Evolutionary conservation across 2,797 vertebrate species (phyloP), one percentile per base, ranked within the genome.

Genomic region (Malacoraja senta): DNA sequence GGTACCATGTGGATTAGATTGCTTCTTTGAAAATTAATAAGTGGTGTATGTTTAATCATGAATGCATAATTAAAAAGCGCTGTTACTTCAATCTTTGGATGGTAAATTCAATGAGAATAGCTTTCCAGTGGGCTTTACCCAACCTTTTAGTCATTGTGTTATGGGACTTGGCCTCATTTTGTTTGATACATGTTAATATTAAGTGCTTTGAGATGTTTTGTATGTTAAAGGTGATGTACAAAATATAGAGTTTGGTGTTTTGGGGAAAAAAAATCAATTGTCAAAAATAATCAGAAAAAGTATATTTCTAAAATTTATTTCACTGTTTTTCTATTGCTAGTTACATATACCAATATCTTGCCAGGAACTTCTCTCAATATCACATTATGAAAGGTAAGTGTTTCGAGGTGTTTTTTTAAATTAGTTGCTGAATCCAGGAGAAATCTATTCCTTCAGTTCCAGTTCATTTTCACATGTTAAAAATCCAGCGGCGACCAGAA

Each of bases 271-370:
- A 86, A 63, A 86, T 63, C 29, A 13, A n/a, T 86, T 61, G 61
- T 68, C 63, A 88, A 32, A 88, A 88, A 21, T 88, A 88, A 88
- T 32, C 63, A 68, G 61, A 21, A 88, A 88, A 88, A 9, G 15
- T 21, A 61, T 84, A n/a, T 61, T 88, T 68, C 63, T 76, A 10
- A 17, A 76, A 76, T 29, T 76, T 8, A 76, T 92, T 76, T 76
- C 71, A 74, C 61, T 44, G 26, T 29, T 53, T 92, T 65, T 32
- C 32, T 68, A 68, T 68, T 91, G 44, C 24, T 72, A 8, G 21
- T 32, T 88, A 35, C 19, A 35, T 68, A 68, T 35, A 35, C 17
- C 7, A 10, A 88, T 68, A 6, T 35, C 8, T 68, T 35, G 0
- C 84, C 63, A 68, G 26, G 13, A 58, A 17, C 10, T 53, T 74